Evolutionary conservation across 2,113 vertebrate genomes (phyloP).

Genomic region (Syngnathus floridae): DNA sequence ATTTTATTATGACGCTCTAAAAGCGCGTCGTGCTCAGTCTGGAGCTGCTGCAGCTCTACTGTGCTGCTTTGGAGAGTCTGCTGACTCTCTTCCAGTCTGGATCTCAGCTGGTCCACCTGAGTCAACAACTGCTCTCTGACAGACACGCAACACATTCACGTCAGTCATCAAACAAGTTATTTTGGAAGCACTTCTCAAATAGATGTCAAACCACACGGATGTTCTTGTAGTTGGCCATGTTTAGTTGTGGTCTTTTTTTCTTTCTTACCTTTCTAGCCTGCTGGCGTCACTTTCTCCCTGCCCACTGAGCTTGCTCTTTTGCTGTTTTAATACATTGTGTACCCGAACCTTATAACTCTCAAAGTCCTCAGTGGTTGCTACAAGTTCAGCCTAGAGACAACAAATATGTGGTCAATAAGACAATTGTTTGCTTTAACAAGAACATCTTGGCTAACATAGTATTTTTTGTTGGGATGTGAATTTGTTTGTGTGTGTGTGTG

Average conservation of each 20-base stretch:
- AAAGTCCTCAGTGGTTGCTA: constrained; percentile 78
- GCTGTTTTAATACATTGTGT: constrained; percentile 95
- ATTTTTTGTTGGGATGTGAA: not conserved
- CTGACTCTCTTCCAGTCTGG: constrained; percentile 82
- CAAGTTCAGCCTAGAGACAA: constrained; percentile 78
- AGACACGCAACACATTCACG: not conserved
- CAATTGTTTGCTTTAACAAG: not conserved
- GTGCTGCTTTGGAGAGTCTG: constrained; percentile 75
- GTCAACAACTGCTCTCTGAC: constrained; percentile 80
- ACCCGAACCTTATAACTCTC: constrained; percentile 95
- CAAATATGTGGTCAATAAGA: not conserved
- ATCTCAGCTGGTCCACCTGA: constrained; percentile 81
- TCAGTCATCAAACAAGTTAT: not conserved
- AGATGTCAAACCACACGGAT: not conserved
- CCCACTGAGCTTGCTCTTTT: constrained; percentile 81
- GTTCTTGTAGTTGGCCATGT: not conserved
- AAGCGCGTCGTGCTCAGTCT: constrained; percentile 84
- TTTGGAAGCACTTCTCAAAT: not conserved
- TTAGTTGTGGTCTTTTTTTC: not conserved
- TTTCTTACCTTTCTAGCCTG: constrained; percentile 82
- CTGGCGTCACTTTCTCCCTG: constrained; percentile 76
- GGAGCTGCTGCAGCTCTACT: constrained; percentile 81
- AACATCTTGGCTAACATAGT: not conserved
- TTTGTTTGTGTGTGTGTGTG: too few relatives aligned
- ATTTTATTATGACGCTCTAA: constrained; percentile 93